phyloP scores from a whole-genome alignment of 2,888 invertebrate species.

The Calameuta idolon region DNA sequence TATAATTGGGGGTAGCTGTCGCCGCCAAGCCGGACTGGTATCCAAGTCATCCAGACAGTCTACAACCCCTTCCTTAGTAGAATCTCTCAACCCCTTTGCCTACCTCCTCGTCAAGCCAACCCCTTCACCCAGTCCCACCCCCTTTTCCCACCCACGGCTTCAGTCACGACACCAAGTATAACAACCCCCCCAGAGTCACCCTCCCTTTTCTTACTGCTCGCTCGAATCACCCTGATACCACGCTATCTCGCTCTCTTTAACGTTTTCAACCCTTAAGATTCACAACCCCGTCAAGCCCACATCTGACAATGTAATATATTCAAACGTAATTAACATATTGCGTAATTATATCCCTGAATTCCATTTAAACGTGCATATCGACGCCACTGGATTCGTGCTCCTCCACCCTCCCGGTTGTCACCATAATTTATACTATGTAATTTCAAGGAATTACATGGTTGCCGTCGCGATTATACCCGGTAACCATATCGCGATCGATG shows the following conservation, averaged over 20 bases:
- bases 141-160: neutral
- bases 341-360: conserved; percentile 39
- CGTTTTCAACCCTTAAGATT: neutral
- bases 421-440: neutral
- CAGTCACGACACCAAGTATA: conserved; percentile 2
- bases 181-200: neutral
- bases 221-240: neutral
- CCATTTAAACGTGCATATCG: conserved; percentile 11
- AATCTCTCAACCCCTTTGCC: neutral
- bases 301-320: conserved; percentile 5
- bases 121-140: neutral
- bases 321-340: conserved; percentile 38
- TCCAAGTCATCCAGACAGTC: neutral
- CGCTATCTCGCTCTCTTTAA: neutral
- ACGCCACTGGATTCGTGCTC: neutral
- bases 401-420: neutral
- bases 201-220: neutral
- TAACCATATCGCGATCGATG: neutral
- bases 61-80: too few relatives aligned
- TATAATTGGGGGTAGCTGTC: neutral
- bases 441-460: neutral
- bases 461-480: neutral
- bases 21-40: neutral
- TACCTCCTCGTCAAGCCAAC: neutral
- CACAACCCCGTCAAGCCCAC: neutral